These are phyloP conservation scores for Notamacropus eugenii DNA, from an alignment of 2,797 vertebrate genomes.

Conservation along the genomic window DNA sequence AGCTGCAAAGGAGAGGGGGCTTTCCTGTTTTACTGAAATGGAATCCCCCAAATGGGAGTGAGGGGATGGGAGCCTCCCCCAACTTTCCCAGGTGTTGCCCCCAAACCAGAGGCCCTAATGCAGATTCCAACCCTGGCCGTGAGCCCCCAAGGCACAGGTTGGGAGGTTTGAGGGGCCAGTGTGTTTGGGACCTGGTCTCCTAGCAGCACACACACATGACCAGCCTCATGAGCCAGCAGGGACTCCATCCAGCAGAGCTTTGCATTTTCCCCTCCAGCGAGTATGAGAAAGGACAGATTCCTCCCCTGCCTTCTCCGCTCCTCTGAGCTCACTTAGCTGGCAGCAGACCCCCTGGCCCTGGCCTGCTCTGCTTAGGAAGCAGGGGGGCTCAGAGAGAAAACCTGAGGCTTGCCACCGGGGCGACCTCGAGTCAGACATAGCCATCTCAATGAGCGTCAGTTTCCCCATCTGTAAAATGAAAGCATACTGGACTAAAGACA, in stretches of 20 bases:
- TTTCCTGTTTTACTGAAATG: not conserved
- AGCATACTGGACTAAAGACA: not conserved
- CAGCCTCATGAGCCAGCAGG: not conserved
- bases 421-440: not conserved
- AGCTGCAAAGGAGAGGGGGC: not conserved
- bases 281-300: constrained; percentile 47
- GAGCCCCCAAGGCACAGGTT: accelerated
- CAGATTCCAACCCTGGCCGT: not conserved
- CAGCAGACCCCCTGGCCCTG: not conserved
- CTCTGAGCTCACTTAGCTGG: not conserved
- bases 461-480: no score
- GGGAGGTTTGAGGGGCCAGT: not conserved
- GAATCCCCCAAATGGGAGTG: not conserved
- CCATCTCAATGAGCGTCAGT: not conserved
- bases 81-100: not conserved
- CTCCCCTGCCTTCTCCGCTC: not conserved
- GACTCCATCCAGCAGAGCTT: not conserved
- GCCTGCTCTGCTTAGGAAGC: not conserved
- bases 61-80: not conserved
- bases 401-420: not conserved
- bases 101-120: not conserved
- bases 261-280: not conserved
- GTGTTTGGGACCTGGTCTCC: not conserved
- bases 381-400: not conserved
- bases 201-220: not conserved